phyloP scores from a whole-genome alignment of 2,888 invertebrate genomes.

The Calameuta filiformis region DNA sequence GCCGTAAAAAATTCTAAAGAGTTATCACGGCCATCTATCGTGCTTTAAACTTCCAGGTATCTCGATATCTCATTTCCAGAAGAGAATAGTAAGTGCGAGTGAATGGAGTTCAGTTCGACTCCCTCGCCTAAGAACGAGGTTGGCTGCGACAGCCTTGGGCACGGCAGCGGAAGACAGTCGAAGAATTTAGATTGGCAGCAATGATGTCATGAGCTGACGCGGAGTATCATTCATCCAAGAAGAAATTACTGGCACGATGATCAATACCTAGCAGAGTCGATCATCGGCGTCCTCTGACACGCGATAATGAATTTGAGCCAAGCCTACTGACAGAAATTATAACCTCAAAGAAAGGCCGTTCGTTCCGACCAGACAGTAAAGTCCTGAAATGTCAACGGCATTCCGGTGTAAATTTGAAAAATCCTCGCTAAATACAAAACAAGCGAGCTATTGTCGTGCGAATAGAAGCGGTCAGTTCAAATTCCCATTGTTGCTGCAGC shows the following conservation, averaged over 20 bases:
- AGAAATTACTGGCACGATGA: background rate
- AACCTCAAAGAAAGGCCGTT: background rate
- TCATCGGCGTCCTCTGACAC: background rate
- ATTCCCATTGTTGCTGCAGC: slow-evolving; percentile 24
- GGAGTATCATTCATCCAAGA: background rate
- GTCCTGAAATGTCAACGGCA: background rate
- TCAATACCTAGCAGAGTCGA: background rate
- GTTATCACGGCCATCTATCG: background rate
- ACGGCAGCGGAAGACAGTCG: background rate
- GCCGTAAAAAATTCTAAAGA: background rate
- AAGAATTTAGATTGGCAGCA: background rate
- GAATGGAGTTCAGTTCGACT: background rate
- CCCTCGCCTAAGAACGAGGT: background rate
- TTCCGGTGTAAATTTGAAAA: background rate
- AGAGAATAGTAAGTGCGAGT: slow-evolving; percentile 2
- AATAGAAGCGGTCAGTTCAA: slow-evolving; percentile 11
- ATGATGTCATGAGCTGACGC: background rate
- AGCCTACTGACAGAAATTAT: background rate
- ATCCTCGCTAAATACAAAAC: background rate
- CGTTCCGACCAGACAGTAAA: background rate
- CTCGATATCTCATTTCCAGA: background rate
- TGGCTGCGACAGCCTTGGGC: background rate
- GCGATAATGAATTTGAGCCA: background rate
- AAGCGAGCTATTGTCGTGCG: background rate
- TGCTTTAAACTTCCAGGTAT: background rate